Base-by-base conservation (phyloP, 2,797 vertebrate genomes). In the Channallabes apus region DNA sequence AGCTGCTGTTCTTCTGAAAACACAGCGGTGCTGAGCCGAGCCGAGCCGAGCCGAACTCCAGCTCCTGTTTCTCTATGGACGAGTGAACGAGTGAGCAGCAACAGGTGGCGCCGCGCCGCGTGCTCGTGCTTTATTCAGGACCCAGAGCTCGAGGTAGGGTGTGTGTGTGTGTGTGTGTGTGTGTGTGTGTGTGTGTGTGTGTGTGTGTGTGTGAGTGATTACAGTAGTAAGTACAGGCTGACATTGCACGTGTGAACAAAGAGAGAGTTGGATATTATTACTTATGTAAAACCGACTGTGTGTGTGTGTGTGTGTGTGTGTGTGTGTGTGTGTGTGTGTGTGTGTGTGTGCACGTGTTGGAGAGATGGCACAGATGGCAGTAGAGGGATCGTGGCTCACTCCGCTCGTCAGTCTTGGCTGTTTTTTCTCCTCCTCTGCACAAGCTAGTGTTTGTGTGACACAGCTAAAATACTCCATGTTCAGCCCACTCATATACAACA, bases 361-460 rank as follows among this genome's bases (percentile, higher is more conserved):
- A 86, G 67, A 88, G 82, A 87, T 84, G 67, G 87, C 69, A 90
- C 92, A 93, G 91, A 93, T 92, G 90, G 91, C 88, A 88, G 90
- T 87, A 90, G 89, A 87, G 90, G 85, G 88, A 82, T 88, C 79
- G 80, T 88, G 88, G 86, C 89, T 85, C 83, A 85, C 87, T 91
- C 90, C 87, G 88, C 89, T 90, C 87, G 84, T 88, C 87, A 79
- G 88, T 59, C 86, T 72, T 85, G 76, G 80, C 68, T 18, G 78
- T 58, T 35, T 54, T 72, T 41, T 82, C 41, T 72, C 64, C 54
- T 85, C 78, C 85, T 87, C 38, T 81, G 78, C 85, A 86, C 29
- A 77, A 87, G 82, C 73, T 58, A 72, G 81, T 58, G 8, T 67
- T 85, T 75, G 67, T 83, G 68, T 88, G 67, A 84, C 87, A 84